These are phyloP conservation scores for Eilema sororculum DNA, from an alignment of 2,888 invertebrate species.

Conservation along the genomic window DNA sequence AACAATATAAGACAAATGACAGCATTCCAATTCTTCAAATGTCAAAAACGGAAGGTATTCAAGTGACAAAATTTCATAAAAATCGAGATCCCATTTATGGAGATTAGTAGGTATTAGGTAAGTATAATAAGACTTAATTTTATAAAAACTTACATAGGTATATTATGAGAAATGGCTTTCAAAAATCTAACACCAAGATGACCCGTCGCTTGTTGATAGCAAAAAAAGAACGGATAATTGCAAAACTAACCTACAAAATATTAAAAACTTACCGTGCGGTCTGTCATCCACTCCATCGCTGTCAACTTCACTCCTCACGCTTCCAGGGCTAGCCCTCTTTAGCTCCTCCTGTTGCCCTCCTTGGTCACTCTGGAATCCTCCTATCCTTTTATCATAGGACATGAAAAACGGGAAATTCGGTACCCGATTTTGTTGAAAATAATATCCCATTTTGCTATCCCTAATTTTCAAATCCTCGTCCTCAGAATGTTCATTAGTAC, in stretches of 20 bases:
- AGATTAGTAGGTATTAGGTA: too few relatives aligned
- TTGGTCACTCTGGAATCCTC: constrained; percentile 62
- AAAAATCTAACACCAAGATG: too few relatives aligned
- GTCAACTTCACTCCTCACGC: constrained; percentile 80
- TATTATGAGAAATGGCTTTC: too few relatives aligned
- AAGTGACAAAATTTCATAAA: too few relatives aligned
- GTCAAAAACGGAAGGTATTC: too few relatives aligned
- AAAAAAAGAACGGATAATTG: too few relatives aligned
- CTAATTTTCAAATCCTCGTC: constrained; percentile 78
- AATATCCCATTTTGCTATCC: constrained; percentile 78
- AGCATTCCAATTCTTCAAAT: too few relatives aligned
- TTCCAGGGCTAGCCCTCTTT: constrained; percentile 80
- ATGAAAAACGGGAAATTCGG: constrained; percentile 83
- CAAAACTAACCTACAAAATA: neutral
- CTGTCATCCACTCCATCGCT: constrained; percentile 81
- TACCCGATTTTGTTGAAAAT: constrained; percentile 79
- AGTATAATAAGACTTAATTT: too few relatives aligned
- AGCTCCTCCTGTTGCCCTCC: constrained; percentile 71
- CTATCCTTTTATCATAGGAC: constrained; percentile 79
- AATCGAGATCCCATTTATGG: too few relatives aligned
- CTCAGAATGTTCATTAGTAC: constrained; percentile 68
- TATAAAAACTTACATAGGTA: too few relatives aligned
- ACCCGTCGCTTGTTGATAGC: too few relatives aligned
- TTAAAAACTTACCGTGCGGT: constrained; percentile 72
- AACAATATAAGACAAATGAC: too few relatives aligned